Percentiles rank a stretch among this genome's conserved stretches.
These are phyloP conservation scores for Alligator sinensis DNA, from an alignment of 2,113 vertebrate genomes.

Conservation along the genomic window DNA sequence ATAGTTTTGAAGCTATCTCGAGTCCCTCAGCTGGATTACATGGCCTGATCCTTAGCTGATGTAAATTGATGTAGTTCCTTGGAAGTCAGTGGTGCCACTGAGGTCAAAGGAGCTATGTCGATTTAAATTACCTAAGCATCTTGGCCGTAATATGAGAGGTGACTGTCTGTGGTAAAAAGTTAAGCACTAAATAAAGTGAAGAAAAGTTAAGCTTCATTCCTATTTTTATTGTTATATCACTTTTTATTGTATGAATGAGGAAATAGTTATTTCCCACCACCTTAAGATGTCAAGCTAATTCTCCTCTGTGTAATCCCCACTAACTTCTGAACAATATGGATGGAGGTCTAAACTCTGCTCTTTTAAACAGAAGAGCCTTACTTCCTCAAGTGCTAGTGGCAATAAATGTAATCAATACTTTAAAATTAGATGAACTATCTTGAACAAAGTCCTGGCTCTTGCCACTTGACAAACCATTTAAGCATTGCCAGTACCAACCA, in stretches of 20 bases:
- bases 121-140: accelerated
- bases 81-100: neutral
- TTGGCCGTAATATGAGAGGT: neutral
- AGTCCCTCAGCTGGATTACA: neutral
- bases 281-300: neutral
- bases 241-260: conserved; percentile 4
- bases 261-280: neutral
- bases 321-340: neutral
- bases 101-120: neutral
- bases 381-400: conserved; percentile 38
- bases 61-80: neutral
- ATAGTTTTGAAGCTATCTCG: neutral
- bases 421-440: conserved; percentile 45
- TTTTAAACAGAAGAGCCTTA: neutral
- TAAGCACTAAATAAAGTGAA: neutral
- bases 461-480: conserved; percentile 51
- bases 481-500: conserved; percentile 33
- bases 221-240: neutral
- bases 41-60: neutral
- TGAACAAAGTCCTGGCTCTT: conserved; percentile 32
- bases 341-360: neutral
- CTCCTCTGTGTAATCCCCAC: neutral
- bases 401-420: conserved; percentile 60
- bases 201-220: neutral
- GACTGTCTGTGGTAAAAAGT: neutral